Evolutionary conservation across 2,113 vertebrate species (phyloP).

Genomic region (Cinclus cinclus): DNA sequence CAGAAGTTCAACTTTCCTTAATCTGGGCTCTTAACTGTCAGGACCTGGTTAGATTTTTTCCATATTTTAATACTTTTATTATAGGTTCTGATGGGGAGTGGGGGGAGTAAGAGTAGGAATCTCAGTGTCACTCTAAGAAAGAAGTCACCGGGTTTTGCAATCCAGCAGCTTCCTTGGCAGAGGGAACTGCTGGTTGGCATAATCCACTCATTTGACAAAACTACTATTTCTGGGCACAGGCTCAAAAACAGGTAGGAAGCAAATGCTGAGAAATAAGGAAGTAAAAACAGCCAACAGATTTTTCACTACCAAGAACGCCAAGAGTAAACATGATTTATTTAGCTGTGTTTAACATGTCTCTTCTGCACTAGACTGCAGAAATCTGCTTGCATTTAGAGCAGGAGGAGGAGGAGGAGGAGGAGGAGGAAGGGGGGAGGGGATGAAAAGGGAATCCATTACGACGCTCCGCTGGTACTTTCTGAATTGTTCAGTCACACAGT

Average conservation of each 20-base stretch:
- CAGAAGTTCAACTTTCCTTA: constrained; percentile 35
- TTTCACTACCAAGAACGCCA: constrained; percentile 77
- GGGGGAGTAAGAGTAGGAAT: neutral
- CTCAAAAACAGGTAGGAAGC: constrained; percentile 91
- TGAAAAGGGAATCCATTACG: constrained; percentile 42
- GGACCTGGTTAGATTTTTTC: neutral
- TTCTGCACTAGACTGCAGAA: constrained; percentile 67
- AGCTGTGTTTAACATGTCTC: constrained; percentile 75
- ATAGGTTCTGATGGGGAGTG: constrained; percentile 27
- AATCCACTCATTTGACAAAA: constrained; percentile 80
- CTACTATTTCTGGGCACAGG: constrained; percentile 86
- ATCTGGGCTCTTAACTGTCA: constrained; percentile 1
- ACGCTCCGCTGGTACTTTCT: constrained; percentile 40
- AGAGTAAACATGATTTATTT: constrained; percentile 86
- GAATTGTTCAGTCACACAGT: constrained; percentile 54
- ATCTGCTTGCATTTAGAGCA: constrained; percentile 70
- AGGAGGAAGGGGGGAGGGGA: neutral
- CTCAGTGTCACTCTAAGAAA: constrained; percentile 70
- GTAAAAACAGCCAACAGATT: constrained; percentile 81
- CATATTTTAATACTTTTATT: constrained; percentile 63
- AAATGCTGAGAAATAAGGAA: constrained; percentile 86
- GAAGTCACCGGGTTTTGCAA: constrained; percentile 78
- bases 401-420: constrained; percentile 35
- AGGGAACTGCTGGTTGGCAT: constrained; percentile 77
- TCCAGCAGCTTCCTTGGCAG: constrained; percentile 83